Conservation (phyloP, 2,113 vertebrate genomes). For the Hippocampus barbouri region DNA sequence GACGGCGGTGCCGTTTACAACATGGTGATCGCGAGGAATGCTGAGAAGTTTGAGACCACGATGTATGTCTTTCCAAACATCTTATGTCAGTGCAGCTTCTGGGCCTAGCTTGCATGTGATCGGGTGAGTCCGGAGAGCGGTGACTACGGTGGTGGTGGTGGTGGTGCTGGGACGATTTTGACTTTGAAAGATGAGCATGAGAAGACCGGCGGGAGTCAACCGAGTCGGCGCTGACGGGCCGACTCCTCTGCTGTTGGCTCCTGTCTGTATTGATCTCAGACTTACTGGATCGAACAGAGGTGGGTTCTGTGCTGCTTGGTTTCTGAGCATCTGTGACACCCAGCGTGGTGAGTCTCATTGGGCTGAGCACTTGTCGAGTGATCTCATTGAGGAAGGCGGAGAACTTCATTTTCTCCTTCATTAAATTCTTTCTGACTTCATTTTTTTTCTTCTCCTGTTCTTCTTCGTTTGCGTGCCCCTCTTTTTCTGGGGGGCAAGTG, state of each 20-base stretch:
- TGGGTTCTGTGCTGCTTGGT: slow-evolving; percentile 27
- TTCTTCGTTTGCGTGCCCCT: slow-evolving; percentile 34
- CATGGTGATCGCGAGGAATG: slow-evolving; percentile 24
- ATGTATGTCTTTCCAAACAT: slow-evolving; percentile 26
- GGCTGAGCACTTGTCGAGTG: slow-evolving; percentile 78
- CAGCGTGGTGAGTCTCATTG: slow-evolving; percentile 73
- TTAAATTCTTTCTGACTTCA: slow-evolving; percentile 57
- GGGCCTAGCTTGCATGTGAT: slow-evolving; percentile 17
- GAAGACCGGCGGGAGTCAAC: slow-evolving; percentile 45
- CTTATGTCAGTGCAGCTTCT: slow-evolving; percentile 35
- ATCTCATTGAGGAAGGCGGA: slow-evolving; percentile 81
- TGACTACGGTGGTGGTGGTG: slow-evolving; percentile 26
- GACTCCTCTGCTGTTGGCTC: slow-evolving; percentile 22
- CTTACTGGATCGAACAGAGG: slow-evolving; percentile 31
- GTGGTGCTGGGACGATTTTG: slow-evolving; percentile 35
- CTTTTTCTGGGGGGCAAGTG: slow-evolving; percentile 25
- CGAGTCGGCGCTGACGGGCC: slow-evolving; percentile 43
- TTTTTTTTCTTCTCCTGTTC: slow-evolving; percentile 47
- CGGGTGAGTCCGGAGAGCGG: slow-evolving; percentile 14
- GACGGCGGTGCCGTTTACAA: slow-evolving; percentile 24
- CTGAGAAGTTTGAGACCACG: slow-evolving; percentile 32
- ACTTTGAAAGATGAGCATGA: slow-evolving; percentile 25
- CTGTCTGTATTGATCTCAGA: slow-evolving; percentile 29
- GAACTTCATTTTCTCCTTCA: slow-evolving; percentile 76
- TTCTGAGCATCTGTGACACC: slow-evolving; percentile 60